Base-by-base conservation (phyloP, 1,140 invertebrate genomes). In the Neodiprion virginianus region DNA sequence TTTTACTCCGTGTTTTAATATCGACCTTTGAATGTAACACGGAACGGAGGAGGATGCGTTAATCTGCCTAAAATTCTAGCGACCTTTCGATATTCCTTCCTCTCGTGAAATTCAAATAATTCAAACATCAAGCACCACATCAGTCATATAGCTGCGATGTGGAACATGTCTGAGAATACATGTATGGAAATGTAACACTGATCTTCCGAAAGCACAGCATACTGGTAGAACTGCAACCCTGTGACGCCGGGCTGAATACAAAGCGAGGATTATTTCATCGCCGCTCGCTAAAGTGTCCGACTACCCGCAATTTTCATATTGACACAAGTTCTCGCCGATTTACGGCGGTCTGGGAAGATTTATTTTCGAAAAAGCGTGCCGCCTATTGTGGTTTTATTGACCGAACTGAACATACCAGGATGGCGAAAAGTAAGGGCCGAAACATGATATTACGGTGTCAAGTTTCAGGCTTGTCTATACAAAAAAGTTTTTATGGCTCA, bases 151-250 rank as follows among this genome's bases (percentile, higher is more conserved):
- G 28, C 1, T 40, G 28, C 28, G 28, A 40, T 3, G 28, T 40
- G 28, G 67, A 72, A 72, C 74, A 75, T 72, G 70, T 73, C 67
- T 28, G 48, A 28, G 75, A 75, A 75, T 75, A 75, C 11, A 75
- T 75, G 75, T 47, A 75, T 75, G 67, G 69, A 48, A 75, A 75
- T 73, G 66, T 17, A 48, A 70, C 67, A 28, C 74, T 74, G 49
- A 53, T 23, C 8, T 47, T 23, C 69, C 67, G 69, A 69, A 74
- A 67, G 69, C 10, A 61, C 48, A 14, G 40, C 48, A 71, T 71
- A 48, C 28, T 28, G 68, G 28, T 40, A 40, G 28, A 40, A 40
- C 28, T 40, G 28, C 53, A 12, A 12, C 11, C n/a, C 53, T 61
- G 53, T 61, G 11, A 17, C 53, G 53, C n/a, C 53, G 53, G 53